Percentiles rank a stretch among this genome's conserved stretches.
phyloP scores from a whole-genome alignment of 2,797 vertebrate genomes.

The Telmatherina bonti region DNA sequence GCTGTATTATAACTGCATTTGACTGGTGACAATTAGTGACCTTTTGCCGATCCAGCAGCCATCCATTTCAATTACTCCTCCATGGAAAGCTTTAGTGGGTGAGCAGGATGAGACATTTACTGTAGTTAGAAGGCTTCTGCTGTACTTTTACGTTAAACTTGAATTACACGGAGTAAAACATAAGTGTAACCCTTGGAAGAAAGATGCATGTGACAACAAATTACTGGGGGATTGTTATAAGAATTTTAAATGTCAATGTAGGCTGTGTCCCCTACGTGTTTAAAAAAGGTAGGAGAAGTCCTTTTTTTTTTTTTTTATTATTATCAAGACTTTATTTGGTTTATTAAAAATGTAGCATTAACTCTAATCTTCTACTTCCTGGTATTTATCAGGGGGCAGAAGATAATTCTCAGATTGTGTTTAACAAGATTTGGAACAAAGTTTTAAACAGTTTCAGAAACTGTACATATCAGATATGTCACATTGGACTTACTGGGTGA shows the following conservation, averaged over 20 bases:
- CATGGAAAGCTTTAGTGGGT: conserved; percentile 28
- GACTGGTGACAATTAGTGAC: conserved; percentile 85
- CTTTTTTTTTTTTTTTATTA: no score
- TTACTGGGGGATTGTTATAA: not conserved
- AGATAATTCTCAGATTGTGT: no score
- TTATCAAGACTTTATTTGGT: no score
- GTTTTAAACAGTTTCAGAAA: no score
- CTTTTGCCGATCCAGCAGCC: conserved; percentile 79
- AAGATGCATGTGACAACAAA: not conserved
- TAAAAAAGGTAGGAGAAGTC: no score
- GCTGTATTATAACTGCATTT: conserved; percentile 79
- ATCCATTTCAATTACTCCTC: conserved; percentile 78
- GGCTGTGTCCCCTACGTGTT: no score
- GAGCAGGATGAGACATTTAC: conserved; percentile 30
- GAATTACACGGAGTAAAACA: not conserved
- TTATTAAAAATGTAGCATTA: no score
- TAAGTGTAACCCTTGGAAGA: not conserved
- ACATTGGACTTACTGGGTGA: not conserved
- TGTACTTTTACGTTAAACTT: conserved; percentile 26
- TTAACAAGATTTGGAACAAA: no score
- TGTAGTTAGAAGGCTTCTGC: conserved; percentile 17
- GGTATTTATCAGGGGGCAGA: no score
- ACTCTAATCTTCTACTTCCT: no score
- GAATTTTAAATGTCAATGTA: not conserved
- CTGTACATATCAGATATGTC: no score